A percentile compares a stretch with the other conserved stretches of the same genome.
Conservation (phyloP, 2,797 vertebrate species). For the Ambastaia sidthimunki region DNA sequence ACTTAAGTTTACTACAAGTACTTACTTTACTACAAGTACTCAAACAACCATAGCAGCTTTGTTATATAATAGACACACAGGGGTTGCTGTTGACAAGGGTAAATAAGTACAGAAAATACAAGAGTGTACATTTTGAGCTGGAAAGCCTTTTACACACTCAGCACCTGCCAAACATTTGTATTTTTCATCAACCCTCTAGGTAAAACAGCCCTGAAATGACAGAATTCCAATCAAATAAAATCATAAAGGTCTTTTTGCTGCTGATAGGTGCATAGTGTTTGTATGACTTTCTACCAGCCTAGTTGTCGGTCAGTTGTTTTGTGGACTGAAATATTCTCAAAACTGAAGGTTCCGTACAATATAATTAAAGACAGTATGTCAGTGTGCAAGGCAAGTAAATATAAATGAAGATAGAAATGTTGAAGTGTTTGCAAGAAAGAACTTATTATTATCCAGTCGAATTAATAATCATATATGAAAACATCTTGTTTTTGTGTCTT, state of each 20-base stretch:
- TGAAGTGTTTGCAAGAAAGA: no score
- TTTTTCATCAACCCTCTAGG: background rate
- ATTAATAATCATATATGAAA: no score
- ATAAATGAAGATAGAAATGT: no score
- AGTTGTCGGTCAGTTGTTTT: no score
- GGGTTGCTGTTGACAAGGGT: constrained; percentile 20
- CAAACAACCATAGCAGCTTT: background rate
- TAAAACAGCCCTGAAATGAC: background rate
- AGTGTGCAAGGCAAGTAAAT: no score
- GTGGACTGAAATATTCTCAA: no score
- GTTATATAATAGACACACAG: constrained; percentile 13
- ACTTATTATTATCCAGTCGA: no score
- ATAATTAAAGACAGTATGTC: no score
- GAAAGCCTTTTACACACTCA: background rate
- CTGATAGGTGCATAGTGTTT: no score
- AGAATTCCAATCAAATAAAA: background rate
- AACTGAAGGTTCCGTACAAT: no score
- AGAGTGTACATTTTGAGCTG: constrained; percentile 4
- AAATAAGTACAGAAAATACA: constrained; percentile 31
- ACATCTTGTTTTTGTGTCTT: no score
- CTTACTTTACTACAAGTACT: constrained; percentile 15
- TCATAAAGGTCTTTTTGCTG: background rate
- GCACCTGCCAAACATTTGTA: background rate
- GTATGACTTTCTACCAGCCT: no score
- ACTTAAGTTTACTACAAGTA: background rate